Conservation (phyloP, 2,888 invertebrate genomes). For the Cantharis nigra region DNA sequence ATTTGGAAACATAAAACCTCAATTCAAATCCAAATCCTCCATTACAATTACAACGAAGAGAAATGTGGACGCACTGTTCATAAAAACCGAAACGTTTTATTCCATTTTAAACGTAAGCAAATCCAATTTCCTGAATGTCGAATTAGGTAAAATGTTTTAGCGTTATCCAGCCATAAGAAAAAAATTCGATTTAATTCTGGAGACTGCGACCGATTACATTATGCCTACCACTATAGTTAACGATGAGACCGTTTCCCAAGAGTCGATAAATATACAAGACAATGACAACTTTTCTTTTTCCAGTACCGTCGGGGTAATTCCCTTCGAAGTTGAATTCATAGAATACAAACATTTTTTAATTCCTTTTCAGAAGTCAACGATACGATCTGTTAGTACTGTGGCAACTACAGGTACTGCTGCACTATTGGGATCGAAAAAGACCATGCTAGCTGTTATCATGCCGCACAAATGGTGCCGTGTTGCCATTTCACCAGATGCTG, state of each 20-base stretch:
- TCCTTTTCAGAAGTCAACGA: neutral
- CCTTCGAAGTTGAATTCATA: neutral
- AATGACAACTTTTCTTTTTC: neutral
- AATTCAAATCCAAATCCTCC: slow-evolving; percentile 53
- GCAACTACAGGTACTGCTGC: neutral
- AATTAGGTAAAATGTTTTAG: slow-evolving; percentile 42
- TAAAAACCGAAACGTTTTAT: slow-evolving; percentile 58
- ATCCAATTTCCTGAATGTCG: neutral
- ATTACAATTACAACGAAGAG: slow-evolving; percentile 58
- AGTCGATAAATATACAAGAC: neutral
- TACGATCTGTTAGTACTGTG: neutral
- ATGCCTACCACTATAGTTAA: slow-evolving; percentile 53
- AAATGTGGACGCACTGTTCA: slow-evolving; percentile 58
- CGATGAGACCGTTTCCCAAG: neutral
- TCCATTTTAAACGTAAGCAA: slow-evolving; percentile 52
- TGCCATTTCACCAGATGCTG: slow-evolving; percentile 23
- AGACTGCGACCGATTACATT: slow-evolving; percentile 58
- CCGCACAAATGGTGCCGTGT: slow-evolving; percentile 24
- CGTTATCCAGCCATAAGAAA: slow-evolving; percentile 58
- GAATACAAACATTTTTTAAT: neutral
- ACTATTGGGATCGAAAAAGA: neutral
- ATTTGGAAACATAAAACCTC: slow-evolving; percentile 60
- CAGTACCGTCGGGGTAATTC: neutral
- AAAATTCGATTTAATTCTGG: slow-evolving; percentile 56
- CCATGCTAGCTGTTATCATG: neutral